phyloP scores from a whole-genome alignment of 2,888 invertebrate genomes.

The Ornithoptera priamus region DNA sequence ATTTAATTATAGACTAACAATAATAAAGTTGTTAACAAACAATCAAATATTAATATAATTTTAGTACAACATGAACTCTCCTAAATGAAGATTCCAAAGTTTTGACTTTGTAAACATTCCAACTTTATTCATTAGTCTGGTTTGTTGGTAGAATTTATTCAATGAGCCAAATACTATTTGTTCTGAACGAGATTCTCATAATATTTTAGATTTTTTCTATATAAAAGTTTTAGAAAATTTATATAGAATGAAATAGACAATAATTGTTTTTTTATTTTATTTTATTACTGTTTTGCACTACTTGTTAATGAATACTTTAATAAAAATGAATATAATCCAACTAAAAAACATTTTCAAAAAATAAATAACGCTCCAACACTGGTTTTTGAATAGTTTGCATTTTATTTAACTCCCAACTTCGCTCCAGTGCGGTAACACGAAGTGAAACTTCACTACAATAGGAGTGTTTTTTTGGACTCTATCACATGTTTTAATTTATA shows the following conservation, averaged over 20 bases:
- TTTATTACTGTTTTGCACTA: too few relatives aligned
- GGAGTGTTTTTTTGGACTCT: background rate
- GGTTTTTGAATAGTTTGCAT: background rate
- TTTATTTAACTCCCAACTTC: background rate
- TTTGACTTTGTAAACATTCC: slow-evolving; percentile 10
- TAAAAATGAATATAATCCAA: background rate
- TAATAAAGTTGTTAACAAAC: slow-evolving; percentile 7
- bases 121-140: slow-evolving; percentile 7
- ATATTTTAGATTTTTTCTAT: background rate
- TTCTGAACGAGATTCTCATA: background rate
- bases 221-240: background rate
- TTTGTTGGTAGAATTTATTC: slow-evolving; percentile 2
- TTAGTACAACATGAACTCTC: slow-evolving; percentile 6
- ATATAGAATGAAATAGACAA: background rate
- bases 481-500: background rate
- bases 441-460: background rate
- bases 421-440: background rate
- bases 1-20: slow-evolving; percentile 4
- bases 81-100: slow-evolving; percentile 8
- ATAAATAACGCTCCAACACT: background rate
- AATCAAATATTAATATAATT: slow-evolving; percentile 14
- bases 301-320: background rate
- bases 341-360: background rate
- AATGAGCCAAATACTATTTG: background rate
- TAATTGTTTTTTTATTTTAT: too few relatives aligned